Percentiles rank a stretch among this genome's conserved stretches.
Evolutionary conservation across 2,888 invertebrate species (phyloP).

Genomic region (Notodonta ziczac): DNA sequence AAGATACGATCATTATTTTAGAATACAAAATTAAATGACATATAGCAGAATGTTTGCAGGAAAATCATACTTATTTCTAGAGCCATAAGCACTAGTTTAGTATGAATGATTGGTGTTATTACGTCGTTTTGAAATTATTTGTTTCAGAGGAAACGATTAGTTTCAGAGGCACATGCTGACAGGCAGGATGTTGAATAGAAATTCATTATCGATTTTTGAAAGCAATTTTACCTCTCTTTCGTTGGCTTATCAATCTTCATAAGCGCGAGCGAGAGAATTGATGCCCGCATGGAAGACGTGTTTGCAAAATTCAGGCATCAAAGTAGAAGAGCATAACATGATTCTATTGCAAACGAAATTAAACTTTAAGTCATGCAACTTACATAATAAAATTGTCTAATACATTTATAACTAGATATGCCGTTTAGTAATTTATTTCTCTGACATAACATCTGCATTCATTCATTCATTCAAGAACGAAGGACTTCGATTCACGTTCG

Average conservation of each 20-base stretch:
- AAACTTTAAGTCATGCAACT: accelerated
- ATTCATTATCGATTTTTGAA: conserved; percentile 78
- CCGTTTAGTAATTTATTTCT: conserved; percentile 14
- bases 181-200: conserved; percentile 71
- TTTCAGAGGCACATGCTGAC: conserved; percentile 79
- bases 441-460: conserved; percentile 46
- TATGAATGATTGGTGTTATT: conserved; percentile 19
- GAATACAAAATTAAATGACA: conserved; percentile 15
- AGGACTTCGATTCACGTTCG: background rate
- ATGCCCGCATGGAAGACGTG: conserved; percentile 57
- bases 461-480: conserved; percentile 40
- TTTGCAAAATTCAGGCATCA: conserved; percentile 47
- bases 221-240: conserved; percentile 49
- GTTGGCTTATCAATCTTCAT: conserved; percentile 7
- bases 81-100: conserved; percentile 17
- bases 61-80: conserved; percentile 14
- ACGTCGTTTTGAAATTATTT: conserved; percentile 31
- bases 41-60: conserved; percentile 25
- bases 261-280: conserved; percentile 41
- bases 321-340: background rate
- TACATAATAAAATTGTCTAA: conserved; percentile 27
- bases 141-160: conserved; percentile 76
- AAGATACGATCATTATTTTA: background rate
- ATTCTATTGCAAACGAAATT: background rate
- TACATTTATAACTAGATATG: background rate